Conservation (phyloP, 2,113 vertebrate species). For the Hemichromis elongatus region DNA sequence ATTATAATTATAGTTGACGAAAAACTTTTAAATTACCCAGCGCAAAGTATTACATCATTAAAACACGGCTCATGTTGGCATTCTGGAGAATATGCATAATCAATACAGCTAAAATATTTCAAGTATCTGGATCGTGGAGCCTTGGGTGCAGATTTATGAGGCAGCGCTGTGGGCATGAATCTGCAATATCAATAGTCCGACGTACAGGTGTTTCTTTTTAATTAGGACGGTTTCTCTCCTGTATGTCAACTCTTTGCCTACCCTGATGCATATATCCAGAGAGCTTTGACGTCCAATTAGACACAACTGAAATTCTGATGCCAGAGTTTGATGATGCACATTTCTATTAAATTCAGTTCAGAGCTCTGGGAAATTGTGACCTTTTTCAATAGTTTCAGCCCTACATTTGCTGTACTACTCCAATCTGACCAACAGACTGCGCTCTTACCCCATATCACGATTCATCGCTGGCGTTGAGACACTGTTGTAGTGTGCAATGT, state of each 20-base stretch:
- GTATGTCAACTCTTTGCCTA: not conserved
- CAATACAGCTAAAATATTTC: conserved; percentile 1
- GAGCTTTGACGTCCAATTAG: not conserved
- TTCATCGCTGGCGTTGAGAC: not conserved
- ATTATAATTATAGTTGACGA: not conserved
- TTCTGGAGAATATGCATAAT: conserved; percentile 23
- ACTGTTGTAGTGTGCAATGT: not conserved
- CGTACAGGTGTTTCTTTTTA: not conserved
- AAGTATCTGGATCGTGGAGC: not conserved
- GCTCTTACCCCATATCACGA: conserved; percentile 4
- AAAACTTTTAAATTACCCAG: not conserved
- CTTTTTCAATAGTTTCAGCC: not conserved
- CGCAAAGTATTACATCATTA: not conserved
- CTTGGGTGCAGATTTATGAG: not conserved
- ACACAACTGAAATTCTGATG: not conserved
- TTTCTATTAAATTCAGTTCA: not conserved
- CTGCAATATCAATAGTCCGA: not conserved
- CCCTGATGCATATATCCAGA: not conserved
- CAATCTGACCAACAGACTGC: conserved; percentile 47
- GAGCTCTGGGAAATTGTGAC: not conserved
- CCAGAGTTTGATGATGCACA: not conserved
- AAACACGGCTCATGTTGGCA: not conserved
- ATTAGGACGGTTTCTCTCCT: not conserved
- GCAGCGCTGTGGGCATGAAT: not conserved
- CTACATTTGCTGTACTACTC: conserved; percentile 17